Evolutionary conservation across 2,888 invertebrate genomes (phyloP).

Genomic region (Macrosiphum euphorbiae): DNA sequence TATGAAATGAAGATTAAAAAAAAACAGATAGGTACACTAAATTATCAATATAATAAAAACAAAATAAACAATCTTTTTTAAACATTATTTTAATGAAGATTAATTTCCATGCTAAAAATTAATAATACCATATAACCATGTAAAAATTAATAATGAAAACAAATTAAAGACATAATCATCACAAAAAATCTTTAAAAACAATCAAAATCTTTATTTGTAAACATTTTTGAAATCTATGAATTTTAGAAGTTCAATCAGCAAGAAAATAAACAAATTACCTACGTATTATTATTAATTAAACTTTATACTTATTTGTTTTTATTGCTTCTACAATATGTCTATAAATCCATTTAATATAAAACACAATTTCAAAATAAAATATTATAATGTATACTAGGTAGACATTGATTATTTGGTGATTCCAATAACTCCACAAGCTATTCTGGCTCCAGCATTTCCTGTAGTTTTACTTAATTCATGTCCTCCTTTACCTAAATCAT

Average conservation of each 20-base stretch:
- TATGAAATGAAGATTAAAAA: background rate
- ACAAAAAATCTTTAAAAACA: background rate
- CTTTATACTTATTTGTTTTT: background rate
- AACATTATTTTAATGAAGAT: background rate
- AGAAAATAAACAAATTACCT: background rate
- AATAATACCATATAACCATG: background rate
- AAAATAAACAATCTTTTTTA: background rate
- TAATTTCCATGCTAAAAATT: background rate
- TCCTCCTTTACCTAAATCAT: conserved; percentile 94
- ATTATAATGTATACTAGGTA: background rate
- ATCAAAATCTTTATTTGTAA: background rate
- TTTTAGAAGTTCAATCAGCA: background rate
- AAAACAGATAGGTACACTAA: background rate
- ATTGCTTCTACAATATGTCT: background rate
- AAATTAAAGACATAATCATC: too few relatives aligned
- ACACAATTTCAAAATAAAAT: background rate
- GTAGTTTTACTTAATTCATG: conserved; percentile 93
- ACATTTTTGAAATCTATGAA: background rate
- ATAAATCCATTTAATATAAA: background rate
- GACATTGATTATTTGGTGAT: conserved; percentile 67
- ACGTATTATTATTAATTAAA: background rate
- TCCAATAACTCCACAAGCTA: conserved; percentile 92
- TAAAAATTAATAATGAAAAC: background rate
- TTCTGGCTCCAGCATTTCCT: conserved; percentile 93
- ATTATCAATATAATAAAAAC: background rate